These are phyloP conservation scores for Spinus olivaceus DNA, from an alignment of 2,797 vertebrate genomes.

Conservation along the genomic window DNA sequence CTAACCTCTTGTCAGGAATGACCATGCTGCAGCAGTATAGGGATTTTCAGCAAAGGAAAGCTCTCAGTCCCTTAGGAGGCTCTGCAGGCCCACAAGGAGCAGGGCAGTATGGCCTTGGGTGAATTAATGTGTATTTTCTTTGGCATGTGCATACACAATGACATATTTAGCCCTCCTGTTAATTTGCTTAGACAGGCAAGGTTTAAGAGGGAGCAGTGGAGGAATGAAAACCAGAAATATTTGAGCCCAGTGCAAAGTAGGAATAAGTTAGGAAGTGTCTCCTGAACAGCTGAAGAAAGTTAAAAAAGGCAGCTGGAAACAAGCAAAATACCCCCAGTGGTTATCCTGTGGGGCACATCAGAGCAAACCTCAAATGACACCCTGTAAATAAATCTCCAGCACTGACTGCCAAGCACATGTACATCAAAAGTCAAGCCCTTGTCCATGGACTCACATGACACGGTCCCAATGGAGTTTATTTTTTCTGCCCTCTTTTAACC, in stretches of 20 bases:
- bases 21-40: background rate
- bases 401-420: background rate
- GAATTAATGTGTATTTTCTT: background rate
- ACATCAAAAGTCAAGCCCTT: slow-evolving; percentile 38
- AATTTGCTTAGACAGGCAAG: background rate
- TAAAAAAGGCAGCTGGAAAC: background rate
- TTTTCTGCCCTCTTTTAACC: slow-evolving; percentile 40
- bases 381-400: slow-evolving; percentile 28
- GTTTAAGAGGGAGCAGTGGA: background rate
- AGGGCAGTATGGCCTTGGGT: background rate
- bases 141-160: background rate
- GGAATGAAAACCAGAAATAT: background rate
- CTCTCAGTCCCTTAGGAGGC: background rate
- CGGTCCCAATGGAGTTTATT: slow-evolving; percentile 9
- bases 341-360: background rate
- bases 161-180: background rate
- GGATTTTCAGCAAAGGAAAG: background rate
- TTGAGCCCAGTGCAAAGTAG: background rate
- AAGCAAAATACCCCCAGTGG: background rate
- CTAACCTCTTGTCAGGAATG: background rate
- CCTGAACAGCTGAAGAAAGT: background rate
- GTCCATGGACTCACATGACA: slow-evolving; percentile 6
- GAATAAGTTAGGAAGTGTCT: background rate
- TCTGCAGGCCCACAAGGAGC: background rate
- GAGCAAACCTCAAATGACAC: slow-evolving; percentile 14